A percentile compares a stretch with the other conserved stretches of the same genome.
Conservation (phyloP, 2,888 invertebrate species). For the Drosophila testacea region DNA sequence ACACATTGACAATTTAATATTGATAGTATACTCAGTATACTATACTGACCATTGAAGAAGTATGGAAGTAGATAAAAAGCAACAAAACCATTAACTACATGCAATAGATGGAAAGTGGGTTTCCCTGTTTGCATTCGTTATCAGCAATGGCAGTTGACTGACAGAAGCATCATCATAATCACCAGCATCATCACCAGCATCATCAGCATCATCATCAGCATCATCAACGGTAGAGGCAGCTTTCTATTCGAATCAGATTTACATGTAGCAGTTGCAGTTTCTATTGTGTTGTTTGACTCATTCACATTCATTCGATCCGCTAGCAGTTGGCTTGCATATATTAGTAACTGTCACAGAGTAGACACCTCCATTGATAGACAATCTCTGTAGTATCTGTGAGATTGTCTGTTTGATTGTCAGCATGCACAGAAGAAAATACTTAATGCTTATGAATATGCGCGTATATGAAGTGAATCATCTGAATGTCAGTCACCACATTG, state of each 20-base stretch:
- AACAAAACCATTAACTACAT: slow-evolving; percentile 15
- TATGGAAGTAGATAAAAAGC: slow-evolving; percentile 7
- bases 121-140: slow-evolving; percentile 72
- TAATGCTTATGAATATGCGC: slow-evolving; percentile 75
- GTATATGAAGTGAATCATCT: slow-evolving; percentile 49
- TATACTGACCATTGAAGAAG: slow-evolving; percentile 43
- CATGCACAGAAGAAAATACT: slow-evolving; percentile 49
- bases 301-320: slow-evolving; percentile 69
- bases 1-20: slow-evolving; percentile 44
- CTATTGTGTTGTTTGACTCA: slow-evolving; percentile 45
- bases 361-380: slow-evolving; percentile 6
- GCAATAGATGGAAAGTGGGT: slow-evolving; percentile 11
- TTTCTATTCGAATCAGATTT: slow-evolving; percentile 52
- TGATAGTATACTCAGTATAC: slow-evolving; percentile 47
- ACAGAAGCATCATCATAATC: slow-evolving; percentile 50
- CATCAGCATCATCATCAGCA: slow-evolving; percentile 26
- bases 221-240: slow-evolving; percentile 25
- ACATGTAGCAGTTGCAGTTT: slow-evolving; percentile 64
- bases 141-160: slow-evolving; percentile 67
- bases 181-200: slow-evolving; percentile 13
- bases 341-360: slow-evolving; percentile 56
- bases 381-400: slow-evolving; percentile 36
- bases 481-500: slow-evolving; percentile 63
- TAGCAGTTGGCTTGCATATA: slow-evolving; percentile 66
- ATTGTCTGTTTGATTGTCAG: slow-evolving; percentile 67